Evolutionary conservation across 2,797 vertebrate species (phyloP).

Genomic region (Buphagus erythrorhynchus): DNA sequence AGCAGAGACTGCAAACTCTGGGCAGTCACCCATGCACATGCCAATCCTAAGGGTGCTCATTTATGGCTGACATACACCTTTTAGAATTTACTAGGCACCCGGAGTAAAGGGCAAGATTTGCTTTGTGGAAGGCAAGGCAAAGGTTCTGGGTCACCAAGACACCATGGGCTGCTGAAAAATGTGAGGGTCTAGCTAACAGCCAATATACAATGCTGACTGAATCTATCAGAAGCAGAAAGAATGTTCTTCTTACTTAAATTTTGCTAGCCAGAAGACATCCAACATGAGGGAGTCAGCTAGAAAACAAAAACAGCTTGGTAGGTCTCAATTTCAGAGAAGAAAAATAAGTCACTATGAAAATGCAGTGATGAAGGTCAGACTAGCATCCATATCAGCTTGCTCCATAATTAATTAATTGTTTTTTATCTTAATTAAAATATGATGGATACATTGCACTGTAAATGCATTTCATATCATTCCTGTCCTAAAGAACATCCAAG

Average conservation of each 20-base stretch:
- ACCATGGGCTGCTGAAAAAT: background rate
- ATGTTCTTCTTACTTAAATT: background rate
- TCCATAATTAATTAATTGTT: background rate
- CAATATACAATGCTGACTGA: background rate
- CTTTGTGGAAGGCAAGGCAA: background rate
- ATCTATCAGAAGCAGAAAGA: background rate
- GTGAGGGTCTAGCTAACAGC: background rate
- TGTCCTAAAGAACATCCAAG: background rate
- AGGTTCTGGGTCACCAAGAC: background rate
- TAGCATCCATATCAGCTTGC: background rate
- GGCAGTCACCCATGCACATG: background rate
- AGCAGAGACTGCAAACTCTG: background rate
- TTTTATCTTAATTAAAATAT: background rate
- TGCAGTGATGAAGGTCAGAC: background rate
- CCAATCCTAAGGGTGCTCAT: background rate
- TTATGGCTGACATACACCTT: background rate
- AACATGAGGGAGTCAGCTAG: background rate
- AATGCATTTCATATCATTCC: background rate
- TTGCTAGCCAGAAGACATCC: background rate
- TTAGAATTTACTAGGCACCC: background rate
- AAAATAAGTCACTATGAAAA: background rate
- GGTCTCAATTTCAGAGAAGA: background rate
- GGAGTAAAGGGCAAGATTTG: background rate
- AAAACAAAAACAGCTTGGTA: background rate
- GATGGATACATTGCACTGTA: background rate